Evolutionary conservation across 2,797 vertebrate genomes (phyloP).

Genomic region (Chelonia mydas): DNA sequence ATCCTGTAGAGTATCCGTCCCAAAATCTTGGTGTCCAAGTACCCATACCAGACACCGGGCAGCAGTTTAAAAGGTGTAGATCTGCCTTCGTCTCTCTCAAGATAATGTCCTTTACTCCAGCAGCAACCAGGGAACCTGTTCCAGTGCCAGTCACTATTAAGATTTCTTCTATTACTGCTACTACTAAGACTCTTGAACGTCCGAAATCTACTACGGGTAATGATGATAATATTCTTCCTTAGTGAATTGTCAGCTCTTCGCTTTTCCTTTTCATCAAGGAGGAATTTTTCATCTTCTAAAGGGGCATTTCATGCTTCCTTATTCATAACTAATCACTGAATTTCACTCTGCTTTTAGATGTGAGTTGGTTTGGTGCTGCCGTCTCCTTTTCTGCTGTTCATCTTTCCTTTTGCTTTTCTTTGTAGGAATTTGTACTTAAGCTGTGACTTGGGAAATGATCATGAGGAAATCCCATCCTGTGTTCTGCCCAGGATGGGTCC

Average conservation of each 20-base stretch:
- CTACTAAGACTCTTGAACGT: constrained; percentile 67
- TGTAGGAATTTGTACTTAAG: background rate
- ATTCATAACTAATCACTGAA: constrained; percentile 34
- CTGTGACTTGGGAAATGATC: background rate
- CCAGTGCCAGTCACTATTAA: constrained; percentile 77
- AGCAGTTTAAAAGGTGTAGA: background rate
- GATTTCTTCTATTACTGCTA: constrained; percentile 59
- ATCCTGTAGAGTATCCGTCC: background rate
- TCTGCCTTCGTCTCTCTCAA: background rate
- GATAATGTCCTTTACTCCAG: constrained; percentile 74
- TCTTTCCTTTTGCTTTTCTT: background rate
- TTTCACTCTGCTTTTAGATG: constrained; percentile 21
- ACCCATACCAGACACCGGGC: no score
- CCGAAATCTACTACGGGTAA: constrained; percentile 83
- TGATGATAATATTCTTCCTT: constrained; percentile 58
- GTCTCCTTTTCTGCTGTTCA: background rate
- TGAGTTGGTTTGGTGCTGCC: background rate
- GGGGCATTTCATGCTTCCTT: constrained; percentile 27
- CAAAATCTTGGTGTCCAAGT: background rate
- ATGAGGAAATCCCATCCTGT: background rate
- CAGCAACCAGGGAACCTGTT: constrained; percentile 74
- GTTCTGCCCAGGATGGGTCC: background rate
- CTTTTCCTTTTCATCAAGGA: constrained; percentile 48
- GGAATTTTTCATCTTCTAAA: constrained; percentile 41
- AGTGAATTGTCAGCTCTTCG: constrained; percentile 43